Evolutionary conservation across 1,140 invertebrate species (phyloP), one percentile per base, ranked within the genome.

Genomic region (Drosophila kikkawai): DNA sequence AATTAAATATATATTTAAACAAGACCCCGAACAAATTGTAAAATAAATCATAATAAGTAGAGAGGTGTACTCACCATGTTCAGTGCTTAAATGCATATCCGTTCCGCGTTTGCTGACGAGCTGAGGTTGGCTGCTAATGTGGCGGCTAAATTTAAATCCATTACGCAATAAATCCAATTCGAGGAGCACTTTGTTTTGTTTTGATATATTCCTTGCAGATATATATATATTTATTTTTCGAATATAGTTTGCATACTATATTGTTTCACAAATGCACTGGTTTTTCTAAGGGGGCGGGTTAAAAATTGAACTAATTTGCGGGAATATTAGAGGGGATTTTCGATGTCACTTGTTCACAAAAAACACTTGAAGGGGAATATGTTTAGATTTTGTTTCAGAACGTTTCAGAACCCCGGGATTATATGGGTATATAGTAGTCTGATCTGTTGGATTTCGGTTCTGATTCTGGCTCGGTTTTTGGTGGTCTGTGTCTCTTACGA

Each of bases 111-210:
- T 17, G 51, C 26, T 75, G 79, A 41, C 47, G 70, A 15, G 44
- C 42, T 61, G 70, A 15, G 47, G 66, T 37, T 67, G 53, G 67
- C 47, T 80, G 79, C 57, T 73, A 81, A 53, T 90, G 83, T 47
- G 77, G 83, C 53, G 79, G 86, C 69, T 90, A 91, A 76, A 76
- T 84, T 79, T 79, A 85, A 80, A 88, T 88, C 84, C 84, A 88
- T 88, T 88, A 88, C 84, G 84, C 84, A 90, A 88, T 91, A 86
- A 82, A 91, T 91, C 85, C 82, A 86, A 79, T 73, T 59, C 59
- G 53, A 68, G 68, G 66, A 71, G 53, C 53, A 56, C 53, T 56
- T 26, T 56, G 36, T 56, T 39, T 56, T 56, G 53, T n/a, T 56
- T 56, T 4, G 19, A 22, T 37, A 55, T 55, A 34, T 55, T 55